A percentile compares a stretch with the other conserved stretches of the same genome.
Evolutionary conservation across 64 coral and sea anemone genomes (phyloP).

Genomic region (Hydrozoanthus tunicans): DNA sequence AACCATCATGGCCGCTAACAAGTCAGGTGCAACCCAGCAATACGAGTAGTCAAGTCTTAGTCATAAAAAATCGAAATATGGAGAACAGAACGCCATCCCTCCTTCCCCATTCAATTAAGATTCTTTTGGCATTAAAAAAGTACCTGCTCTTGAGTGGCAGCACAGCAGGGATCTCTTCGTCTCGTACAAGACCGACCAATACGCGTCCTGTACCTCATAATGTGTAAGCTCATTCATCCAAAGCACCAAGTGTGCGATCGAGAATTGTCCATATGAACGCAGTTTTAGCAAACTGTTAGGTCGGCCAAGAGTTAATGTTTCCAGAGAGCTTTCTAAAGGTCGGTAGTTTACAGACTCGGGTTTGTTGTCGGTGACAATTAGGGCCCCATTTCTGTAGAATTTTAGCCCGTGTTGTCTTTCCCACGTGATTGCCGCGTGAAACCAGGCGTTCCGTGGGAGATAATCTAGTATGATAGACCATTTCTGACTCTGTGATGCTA

Average conservation of each 20-base stretch:
- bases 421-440: constrained; percentile 81
- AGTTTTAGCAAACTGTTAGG: constrained; percentile 55
- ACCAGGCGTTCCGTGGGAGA: constrained; percentile 72
- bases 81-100: no score
- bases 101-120: no score
- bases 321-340: neutral
- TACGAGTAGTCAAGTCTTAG: no score
- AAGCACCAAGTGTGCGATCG: constrained; percentile 75
- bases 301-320: constrained; percentile 59
- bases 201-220: constrained; percentile 74
- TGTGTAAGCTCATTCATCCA: constrained; percentile 67
- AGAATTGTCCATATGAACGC: constrained; percentile 48
- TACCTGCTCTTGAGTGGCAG: constrained; percentile 79
- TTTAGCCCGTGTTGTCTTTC: constrained; percentile 66
- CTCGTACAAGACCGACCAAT: constrained; percentile 40
- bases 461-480: constrained; percentile 69
- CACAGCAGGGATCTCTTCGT: constrained; percentile 60
- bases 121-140: no score
- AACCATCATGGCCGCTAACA: no score
- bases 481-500: constrained; percentile 62
- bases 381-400: constrained; percentile 75
- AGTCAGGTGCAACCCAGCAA: no score
- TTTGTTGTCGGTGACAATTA: constrained; percentile 31
- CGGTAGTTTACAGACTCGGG: neutral
- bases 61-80: no score